Conservation (phyloP, 2,797 vertebrate species). For the Limosa lapponica region DNA sequence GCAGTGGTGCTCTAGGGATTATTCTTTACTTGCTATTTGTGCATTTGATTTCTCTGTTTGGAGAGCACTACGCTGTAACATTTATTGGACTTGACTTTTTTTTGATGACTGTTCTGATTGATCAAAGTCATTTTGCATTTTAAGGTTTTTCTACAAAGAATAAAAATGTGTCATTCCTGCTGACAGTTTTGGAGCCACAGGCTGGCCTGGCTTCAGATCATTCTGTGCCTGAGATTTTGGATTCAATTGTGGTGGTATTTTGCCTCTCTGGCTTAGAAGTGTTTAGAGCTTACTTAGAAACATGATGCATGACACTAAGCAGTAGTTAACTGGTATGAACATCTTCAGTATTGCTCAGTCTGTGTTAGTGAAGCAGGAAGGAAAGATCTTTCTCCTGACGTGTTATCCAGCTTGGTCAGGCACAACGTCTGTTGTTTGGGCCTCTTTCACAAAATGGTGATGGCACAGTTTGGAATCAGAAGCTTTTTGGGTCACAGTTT, state of each 20-base stretch:
- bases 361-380: neutral
- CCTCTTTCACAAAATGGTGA: neutral
- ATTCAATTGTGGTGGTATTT: neutral
- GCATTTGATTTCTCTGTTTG: neutral
- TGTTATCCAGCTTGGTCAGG: neutral
- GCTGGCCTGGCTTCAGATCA: neutral
- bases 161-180: neutral
- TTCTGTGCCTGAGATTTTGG: neutral
- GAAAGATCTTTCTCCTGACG: neutral
- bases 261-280: neutral
- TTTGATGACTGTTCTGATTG: neutral
- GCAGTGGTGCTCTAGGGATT: neutral
- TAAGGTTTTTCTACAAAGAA: neutral
- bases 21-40: neutral
- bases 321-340: neutral
- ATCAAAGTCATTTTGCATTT: neutral
- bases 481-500: neutral
- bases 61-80: neutral
- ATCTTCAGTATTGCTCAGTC: neutral
- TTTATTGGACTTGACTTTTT: neutral
- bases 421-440: neutral
- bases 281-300: neutral
- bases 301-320: fast-evolving
- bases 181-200: neutral
- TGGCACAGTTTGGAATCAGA: neutral